phyloP scores from a whole-genome alignment of 2,888 invertebrate genomes.

The Drosophila aldrichi region DNA sequence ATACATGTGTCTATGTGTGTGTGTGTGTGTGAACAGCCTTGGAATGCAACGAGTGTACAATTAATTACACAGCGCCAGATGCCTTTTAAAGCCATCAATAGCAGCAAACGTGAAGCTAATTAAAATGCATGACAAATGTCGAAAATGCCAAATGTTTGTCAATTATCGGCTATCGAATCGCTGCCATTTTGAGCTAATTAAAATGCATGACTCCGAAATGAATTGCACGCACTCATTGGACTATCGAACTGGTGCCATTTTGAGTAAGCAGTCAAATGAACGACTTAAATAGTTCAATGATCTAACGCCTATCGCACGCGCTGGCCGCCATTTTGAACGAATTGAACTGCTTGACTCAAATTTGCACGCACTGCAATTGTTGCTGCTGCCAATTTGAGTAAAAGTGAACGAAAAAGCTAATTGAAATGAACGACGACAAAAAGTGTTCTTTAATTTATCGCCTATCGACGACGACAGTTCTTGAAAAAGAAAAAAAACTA shows the following conservation, averaged over 20 bases:
- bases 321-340: slow-evolving; percentile 6
- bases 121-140: slow-evolving; percentile 49
- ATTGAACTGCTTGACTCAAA: not conserved
- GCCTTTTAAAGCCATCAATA: slow-evolving; percentile 25
- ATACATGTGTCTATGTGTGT: not conserved
- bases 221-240: slow-evolving; percentile 4
- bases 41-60: slow-evolving; percentile 27
- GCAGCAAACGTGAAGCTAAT: slow-evolving; percentile 32
- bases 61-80: slow-evolving; percentile 26
- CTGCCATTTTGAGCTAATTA: slow-evolving; percentile 14
- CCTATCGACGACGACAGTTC: slow-evolving; percentile 9
- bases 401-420: slow-evolving; percentile 3
- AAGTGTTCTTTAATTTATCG: slow-evolving; percentile 7
- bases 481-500: not conserved
- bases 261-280: not conserved
- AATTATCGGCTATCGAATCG: slow-evolving; percentile 60
- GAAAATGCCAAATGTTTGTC: slow-evolving; percentile 9
- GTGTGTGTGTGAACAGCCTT: slow-evolving; percentile 13
- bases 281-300: not conserved
- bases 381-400: slow-evolving; percentile 5
- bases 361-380: not conserved
- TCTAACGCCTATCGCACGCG: not conserved
- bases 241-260: slow-evolving; percentile 7
- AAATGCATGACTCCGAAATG: not conserved
- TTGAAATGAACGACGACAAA: slow-evolving; percentile 11